Evolutionary conservation across 2,888 invertebrate genomes (phyloP).

Genomic region (Oscheius onirici): DNA sequence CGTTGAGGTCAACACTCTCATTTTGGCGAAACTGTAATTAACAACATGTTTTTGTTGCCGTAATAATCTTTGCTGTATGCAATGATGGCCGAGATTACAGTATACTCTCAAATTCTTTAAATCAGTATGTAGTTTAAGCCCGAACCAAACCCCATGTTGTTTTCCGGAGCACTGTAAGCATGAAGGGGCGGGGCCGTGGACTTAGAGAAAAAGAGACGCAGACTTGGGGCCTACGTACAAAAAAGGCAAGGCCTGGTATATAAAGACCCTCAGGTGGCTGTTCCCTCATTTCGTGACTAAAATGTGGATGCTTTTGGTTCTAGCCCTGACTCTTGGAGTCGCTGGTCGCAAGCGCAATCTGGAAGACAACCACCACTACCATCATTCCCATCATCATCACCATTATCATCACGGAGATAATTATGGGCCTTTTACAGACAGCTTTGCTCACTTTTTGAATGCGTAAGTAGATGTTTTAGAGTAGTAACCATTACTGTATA

Average conservation of each 20-base stretch:
- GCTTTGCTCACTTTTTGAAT: constrained; percentile 13
- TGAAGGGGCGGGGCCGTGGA: constrained; percentile 4
- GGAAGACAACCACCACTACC: neutral
- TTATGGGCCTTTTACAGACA: constrained; percentile 14
- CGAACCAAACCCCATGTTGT: neutral
- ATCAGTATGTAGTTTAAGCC: too few relatives aligned
- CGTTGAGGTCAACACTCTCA: too few relatives aligned
- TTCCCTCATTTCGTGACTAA: neutral
- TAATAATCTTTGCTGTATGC: neutral
- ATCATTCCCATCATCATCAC: neutral
- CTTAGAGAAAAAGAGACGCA: constrained; percentile 7
- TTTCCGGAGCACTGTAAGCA: neutral
- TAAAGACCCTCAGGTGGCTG: neutral
- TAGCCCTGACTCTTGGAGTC: neutral
- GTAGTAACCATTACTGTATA: neutral
- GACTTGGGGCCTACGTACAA: neutral
- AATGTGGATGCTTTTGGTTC: neutral
- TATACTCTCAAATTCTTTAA: too few relatives aligned
- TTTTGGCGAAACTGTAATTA: too few relatives aligned
- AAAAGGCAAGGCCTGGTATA: constrained; percentile 7
- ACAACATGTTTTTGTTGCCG: neutral
- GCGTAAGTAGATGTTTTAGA: neutral
- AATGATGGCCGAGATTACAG: too few relatives aligned
- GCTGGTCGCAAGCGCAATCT: too few relatives aligned
- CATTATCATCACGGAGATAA: neutral